Percentiles rank a stretch among this genome's conserved stretches.
Evolutionary conservation across 2,888 invertebrate species (phyloP).

Genomic region (Byasa hedistus): DNA sequence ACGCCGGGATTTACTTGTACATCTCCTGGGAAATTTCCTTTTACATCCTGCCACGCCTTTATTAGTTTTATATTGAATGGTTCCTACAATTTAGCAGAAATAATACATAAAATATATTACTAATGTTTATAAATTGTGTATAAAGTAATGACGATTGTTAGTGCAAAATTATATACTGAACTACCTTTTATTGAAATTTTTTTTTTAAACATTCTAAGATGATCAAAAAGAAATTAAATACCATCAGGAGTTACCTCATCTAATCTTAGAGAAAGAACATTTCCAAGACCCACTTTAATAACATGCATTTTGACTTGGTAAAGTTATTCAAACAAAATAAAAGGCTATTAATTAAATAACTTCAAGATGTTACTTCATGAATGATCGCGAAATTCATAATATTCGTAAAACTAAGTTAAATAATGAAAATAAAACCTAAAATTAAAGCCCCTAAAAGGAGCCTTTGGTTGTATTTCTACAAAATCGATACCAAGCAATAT

Average conservation of each 20-base stretch:
- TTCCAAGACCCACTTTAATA: too few species aligned
- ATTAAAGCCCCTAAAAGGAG: too few species aligned
- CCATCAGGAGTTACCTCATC: too few species aligned
- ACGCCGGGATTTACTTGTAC: not conserved
- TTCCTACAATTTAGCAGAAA: not conserved
- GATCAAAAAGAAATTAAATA: too few species aligned
- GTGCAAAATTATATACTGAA: too few species aligned
- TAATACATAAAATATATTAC: not conserved
- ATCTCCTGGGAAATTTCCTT: constrained; percentile 1
- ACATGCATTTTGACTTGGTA: too few species aligned
- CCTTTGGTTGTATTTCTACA: not conserved
- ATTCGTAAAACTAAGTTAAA: too few species aligned
- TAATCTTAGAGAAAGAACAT: too few species aligned
- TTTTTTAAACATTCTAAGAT: too few species aligned
- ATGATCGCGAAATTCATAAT: not conserved
- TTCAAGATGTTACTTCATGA: not conserved
- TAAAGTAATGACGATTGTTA: not conserved
- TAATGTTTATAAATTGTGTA: not conserved
- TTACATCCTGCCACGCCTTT: not conserved
- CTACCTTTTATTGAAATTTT: too few species aligned
- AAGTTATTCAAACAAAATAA: too few species aligned
- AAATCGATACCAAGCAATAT: not conserved
- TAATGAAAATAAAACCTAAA: not conserved
- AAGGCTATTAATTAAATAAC: too few species aligned
- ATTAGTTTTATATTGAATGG: constrained; percentile 5